Evolutionary conservation across 1,140 invertebrate genomes (phyloP).

Genomic region (Pseudomyrmex cubaensis): DNA sequence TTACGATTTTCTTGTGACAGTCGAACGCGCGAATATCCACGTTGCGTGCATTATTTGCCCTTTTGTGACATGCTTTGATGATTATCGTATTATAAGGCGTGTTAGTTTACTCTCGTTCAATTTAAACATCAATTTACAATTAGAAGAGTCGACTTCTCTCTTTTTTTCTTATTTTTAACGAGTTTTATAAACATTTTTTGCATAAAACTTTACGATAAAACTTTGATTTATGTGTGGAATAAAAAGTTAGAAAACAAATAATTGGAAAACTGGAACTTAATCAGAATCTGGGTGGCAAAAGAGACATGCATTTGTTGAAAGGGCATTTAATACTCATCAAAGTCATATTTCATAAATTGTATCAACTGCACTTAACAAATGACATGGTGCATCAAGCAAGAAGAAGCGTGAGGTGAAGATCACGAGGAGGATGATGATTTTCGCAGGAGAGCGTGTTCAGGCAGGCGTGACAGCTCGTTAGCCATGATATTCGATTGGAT

Average conservation of each 20-base stretch:
- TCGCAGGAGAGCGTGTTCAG: conserved; percentile 69
- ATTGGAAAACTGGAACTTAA: no score
- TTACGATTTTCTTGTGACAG: conserved; percentile 13
- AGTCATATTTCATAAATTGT: conserved; percentile 1
- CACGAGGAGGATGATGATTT: conserved; percentile 66
- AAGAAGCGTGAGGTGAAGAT: conserved; percentile 56
- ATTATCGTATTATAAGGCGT: not conserved
- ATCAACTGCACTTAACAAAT: conserved; percentile 39
- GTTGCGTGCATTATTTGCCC: not conserved
- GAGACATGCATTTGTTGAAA: not conserved
- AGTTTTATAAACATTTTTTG: no score
- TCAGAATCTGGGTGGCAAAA: no score
- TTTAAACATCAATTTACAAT: no score
- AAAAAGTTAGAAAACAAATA: no score
- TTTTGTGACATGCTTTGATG: not conserved
- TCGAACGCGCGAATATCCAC: conserved; percentile 3
- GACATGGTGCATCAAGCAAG: conserved; percentile 10
- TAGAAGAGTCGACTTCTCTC: no score
- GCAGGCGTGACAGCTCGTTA: conserved; percentile 78
- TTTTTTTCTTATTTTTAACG: no score
- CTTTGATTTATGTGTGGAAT: no score
- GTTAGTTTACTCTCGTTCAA: no score
- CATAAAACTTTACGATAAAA: no score
- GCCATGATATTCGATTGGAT: conserved; percentile 77
- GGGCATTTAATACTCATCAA: not conserved